Percentiles rank a stretch among this genome's conserved stretches.
Evolutionary conservation across 1,140 invertebrate species (phyloP).

Genomic region (Maniola jurtina): DNA sequence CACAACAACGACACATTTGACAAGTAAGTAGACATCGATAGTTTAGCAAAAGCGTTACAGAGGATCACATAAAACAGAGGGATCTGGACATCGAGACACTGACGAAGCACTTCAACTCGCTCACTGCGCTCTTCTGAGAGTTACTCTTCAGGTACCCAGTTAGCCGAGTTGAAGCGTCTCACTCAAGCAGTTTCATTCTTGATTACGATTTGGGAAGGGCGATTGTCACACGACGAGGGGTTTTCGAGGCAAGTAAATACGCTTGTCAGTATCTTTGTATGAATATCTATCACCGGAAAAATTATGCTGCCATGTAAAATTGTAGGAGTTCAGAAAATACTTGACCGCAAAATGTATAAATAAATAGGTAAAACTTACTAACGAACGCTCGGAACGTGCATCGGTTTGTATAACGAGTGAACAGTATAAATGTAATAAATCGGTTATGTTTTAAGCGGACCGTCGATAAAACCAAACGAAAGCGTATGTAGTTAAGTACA

Average conservation of each 20-base stretch:
- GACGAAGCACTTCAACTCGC: conserved; percentile 50
- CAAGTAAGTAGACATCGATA: conserved; percentile 42
- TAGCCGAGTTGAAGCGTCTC: conserved; percentile 46
- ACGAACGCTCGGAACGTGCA: conserved; percentile 60
- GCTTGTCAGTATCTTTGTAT: conserved; percentile 4
- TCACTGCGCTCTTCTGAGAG: background rate
- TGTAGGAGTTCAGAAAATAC: conserved; percentile 48
- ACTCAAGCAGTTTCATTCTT: conserved; percentile 48
- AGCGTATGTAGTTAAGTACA: conserved; percentile 59
- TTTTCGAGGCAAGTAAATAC: conserved; percentile 16
- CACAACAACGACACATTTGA: conserved; percentile 54
- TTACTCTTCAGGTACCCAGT: too few relatives aligned
- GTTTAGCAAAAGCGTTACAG: conserved; percentile 61
- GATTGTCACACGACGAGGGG: conserved; percentile 69
- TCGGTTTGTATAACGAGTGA: conserved; percentile 44
- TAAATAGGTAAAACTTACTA: conserved; percentile 49
- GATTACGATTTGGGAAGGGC: conserved; percentile 70
- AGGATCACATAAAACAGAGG: conserved; percentile 54
- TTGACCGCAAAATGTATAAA: conserved; percentile 39
- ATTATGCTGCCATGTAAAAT: conserved; percentile 70
- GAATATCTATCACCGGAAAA: conserved; percentile 40
- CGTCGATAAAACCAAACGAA: conserved; percentile 59
- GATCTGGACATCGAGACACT: conserved; percentile 40
- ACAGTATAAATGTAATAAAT: conserved; percentile 47
- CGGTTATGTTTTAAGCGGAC: conserved; percentile 65